Percentiles rank a stretch among this genome's conserved stretches.
Conservation (phyloP, 2,113 vertebrate genomes). For the Psittacula cyanocephala region DNA sequence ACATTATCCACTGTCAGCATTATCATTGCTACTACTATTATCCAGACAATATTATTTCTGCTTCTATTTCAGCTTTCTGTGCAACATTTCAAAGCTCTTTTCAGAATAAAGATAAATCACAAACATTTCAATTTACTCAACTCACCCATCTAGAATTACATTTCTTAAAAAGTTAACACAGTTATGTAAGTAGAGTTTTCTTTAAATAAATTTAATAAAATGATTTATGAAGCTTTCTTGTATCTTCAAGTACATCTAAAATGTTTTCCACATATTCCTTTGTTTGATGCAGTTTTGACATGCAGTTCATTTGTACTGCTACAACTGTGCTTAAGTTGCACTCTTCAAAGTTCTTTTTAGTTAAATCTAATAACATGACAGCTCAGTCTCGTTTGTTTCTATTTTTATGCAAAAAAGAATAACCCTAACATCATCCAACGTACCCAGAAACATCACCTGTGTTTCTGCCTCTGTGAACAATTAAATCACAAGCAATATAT, state of each 20-base stretch:
- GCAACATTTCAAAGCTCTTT: not conserved
- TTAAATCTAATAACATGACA: not conserved
- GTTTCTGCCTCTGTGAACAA: not conserved
- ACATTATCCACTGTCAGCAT: not conserved
- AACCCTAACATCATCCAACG: not conserved
- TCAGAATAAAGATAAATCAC: not conserved
- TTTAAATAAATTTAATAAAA: conserved; percentile 12
- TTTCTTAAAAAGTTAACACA: not conserved
- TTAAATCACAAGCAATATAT: not conserved
- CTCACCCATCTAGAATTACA: not conserved
- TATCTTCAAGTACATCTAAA: not conserved
- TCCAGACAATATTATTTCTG: not conserved
- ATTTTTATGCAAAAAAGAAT: not conserved
- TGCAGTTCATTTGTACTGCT: not conserved
- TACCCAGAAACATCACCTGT: not conserved
- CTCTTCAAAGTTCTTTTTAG: not conserved
- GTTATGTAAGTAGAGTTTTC: not conserved
- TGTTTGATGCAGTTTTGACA: not conserved
- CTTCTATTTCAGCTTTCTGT: not conserved
- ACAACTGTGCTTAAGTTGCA: not conserved
- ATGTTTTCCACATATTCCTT: not conserved
- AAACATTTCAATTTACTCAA: not conserved
- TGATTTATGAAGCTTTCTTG: not conserved
- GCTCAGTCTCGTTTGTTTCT: not conserved
- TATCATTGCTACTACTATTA: not conserved